Conservation (phyloP, 2,888 invertebrate genomes). For the Dryobotodes eremita region DNA sequence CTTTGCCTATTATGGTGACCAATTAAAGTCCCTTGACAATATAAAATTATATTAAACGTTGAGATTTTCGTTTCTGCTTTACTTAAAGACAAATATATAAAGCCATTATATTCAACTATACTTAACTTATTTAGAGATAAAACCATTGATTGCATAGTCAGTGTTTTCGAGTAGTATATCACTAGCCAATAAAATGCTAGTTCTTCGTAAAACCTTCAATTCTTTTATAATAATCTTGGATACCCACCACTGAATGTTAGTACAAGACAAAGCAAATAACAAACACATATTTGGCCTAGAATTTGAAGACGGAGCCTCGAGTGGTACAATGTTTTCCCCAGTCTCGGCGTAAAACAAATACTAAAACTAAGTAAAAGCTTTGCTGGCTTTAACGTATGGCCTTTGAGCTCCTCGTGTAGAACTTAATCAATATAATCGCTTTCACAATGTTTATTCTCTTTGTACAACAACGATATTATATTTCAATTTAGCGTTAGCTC, state of each 20-base stretch:
- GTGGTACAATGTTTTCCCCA: slow-evolving; percentile 57
- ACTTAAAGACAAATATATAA: neutral
- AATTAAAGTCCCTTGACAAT: slow-evolving; percentile 30
- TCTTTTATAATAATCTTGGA: slow-evolving; percentile 40
- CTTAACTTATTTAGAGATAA: too few species aligned
- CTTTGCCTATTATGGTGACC: slow-evolving; percentile 48
- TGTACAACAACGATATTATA: slow-evolving; percentile 42
- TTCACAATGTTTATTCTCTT: slow-evolving; percentile 58
- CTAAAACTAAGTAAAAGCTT: slow-evolving; percentile 65
- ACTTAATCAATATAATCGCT: slow-evolving; percentile 62
- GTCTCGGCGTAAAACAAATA: slow-evolving; percentile 62
- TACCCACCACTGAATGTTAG: slow-evolving; percentile 37
- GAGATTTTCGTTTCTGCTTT: neutral
- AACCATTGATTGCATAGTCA: neutral
- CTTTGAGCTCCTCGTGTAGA: slow-evolving; percentile 43
- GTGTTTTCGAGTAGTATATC: neutral
- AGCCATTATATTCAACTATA: neutral
- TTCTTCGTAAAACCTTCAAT: neutral
- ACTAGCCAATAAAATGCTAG: neutral
- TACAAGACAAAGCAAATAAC: slow-evolving; percentile 57
- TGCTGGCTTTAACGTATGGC: slow-evolving; percentile 53
- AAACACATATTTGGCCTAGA: slow-evolving; percentile 64
- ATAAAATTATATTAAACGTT: neutral
- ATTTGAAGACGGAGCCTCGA: slow-evolving; percentile 56
- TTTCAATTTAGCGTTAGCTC: slow-evolving; percentile 39